Percentiles rank a stretch among this genome's conserved stretches.
Evolutionary conservation across 2,113 vertebrate genomes (phyloP).

Genomic region (Phalacrocorax carbo): DNA sequence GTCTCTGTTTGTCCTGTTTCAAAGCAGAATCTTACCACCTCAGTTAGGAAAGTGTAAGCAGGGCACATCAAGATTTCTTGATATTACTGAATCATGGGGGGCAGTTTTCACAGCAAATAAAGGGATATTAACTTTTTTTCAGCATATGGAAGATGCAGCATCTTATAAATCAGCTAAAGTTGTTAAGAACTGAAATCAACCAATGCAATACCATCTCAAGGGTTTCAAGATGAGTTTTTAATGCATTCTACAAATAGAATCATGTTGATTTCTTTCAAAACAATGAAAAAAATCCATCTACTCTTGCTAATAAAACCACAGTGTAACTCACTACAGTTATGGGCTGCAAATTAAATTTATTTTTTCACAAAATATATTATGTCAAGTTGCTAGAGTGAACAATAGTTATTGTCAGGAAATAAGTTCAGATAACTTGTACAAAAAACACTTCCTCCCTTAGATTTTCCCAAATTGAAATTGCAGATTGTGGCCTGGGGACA

Average conservation of each 20-base stretch:
- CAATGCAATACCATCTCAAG: neutral
- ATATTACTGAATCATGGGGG: neutral
- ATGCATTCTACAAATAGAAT: slow-evolving; percentile 14
- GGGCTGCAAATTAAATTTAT: slow-evolving; percentile 15
- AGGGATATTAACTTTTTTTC: neutral
- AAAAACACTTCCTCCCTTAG: slow-evolving; percentile 27
- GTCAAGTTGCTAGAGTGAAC: slow-evolving; percentile 16
- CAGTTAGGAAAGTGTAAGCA: neutral
- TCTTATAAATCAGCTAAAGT: neutral
- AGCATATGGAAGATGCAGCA: neutral
- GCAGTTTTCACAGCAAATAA: neutral
- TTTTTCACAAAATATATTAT: slow-evolving; percentile 49
- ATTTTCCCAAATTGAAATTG: slow-evolving; percentile 52
- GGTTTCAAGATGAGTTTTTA: neutral
- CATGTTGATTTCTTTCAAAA: slow-evolving; percentile 42
- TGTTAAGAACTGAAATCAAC: neutral
- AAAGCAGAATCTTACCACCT: neutral
- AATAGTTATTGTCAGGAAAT: slow-evolving; percentile 42
- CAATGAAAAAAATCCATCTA: slow-evolving; percentile 21
- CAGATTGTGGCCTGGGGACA: slow-evolving; percentile 7
- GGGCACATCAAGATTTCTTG: neutral
- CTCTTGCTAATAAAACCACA: slow-evolving; percentile 31
- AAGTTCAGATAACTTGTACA: slow-evolving; percentile 45
- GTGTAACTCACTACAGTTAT: neutral
- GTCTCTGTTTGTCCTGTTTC: neutral